A percentile compares a stretch with the other conserved stretches of the same genome.
Evolutionary conservation across 2,888 invertebrate genomes (phyloP).

Genomic region (Caradrina clavipalpis): DNA sequence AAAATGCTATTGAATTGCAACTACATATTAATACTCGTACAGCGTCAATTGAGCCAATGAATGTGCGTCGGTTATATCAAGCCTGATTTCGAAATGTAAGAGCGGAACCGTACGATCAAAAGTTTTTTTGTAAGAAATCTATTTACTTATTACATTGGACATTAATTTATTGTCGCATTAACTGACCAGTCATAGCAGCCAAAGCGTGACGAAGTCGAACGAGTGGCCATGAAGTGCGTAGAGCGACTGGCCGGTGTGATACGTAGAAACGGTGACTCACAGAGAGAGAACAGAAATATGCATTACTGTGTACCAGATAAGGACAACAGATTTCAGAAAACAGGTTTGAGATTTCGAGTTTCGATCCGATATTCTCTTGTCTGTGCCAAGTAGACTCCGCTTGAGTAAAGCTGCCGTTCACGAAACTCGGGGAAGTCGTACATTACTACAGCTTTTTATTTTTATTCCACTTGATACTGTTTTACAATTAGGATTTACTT

Average conservation of each 20-base stretch:
- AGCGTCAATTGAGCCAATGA: constrained; percentile 51
- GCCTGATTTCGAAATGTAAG: constrained; percentile 68
- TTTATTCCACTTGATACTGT: constrained; percentile 63
- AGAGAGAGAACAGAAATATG: constrained; percentile 83
- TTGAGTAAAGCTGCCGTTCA: constrained; percentile 83
- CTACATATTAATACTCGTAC: constrained; percentile 39
- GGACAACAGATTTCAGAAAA: constrained; percentile 82
- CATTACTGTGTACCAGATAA: constrained; percentile 74
- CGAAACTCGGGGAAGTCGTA: constrained; percentile 76
- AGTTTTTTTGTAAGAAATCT: constrained; percentile 74
- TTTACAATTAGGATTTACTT: constrained; percentile 69
- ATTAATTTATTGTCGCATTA: constrained; percentile 88
- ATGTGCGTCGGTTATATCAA: constrained; percentile 38
- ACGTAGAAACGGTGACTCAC: constrained; percentile 90
- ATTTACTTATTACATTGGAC: constrained; percentile 84
- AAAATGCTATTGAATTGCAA: constrained; percentile 48
- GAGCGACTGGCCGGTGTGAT: constrained; percentile 83
- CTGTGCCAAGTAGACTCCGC: constrained; percentile 85
- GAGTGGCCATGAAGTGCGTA: constrained; percentile 90
- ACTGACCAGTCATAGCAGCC: constrained; percentile 85
- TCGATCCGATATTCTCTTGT: constrained; percentile 90
- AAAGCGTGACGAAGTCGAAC: constrained; percentile 89
- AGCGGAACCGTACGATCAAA: constrained; percentile 66
- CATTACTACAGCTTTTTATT: constrained; percentile 76
- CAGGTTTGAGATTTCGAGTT: constrained; percentile 90